Evolutionary conservation across 2,113 vertebrate genomes (phyloP).

Genomic region (Actenoides hombroni): DNA sequence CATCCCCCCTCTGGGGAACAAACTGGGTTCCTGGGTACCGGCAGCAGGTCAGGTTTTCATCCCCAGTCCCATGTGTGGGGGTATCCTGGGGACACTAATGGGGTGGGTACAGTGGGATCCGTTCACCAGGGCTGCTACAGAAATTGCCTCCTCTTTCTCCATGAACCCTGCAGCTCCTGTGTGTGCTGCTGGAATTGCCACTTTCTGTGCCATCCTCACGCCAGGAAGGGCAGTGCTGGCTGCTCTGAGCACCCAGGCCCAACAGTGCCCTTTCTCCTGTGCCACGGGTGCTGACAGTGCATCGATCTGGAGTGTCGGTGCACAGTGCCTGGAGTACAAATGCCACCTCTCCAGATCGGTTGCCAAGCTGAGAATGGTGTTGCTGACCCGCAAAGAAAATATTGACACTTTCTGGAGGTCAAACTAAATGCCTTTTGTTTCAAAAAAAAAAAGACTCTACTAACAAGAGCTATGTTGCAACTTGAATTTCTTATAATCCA

Average conservation of each 20-base stretch:
- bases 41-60: not conserved
- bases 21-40: not conserved
- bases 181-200: not conserved
- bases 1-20: not conserved
- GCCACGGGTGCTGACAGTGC: not conserved
- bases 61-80: rapidly evolving
- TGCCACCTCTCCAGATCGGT: not conserved
- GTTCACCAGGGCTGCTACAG: not conserved
- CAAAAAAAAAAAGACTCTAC: not conserved
- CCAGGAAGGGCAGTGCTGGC: not conserved
- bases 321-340: not conserved
- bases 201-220: not conserved
- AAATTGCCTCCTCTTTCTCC: not conserved
- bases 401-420: not conserved
- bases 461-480: not conserved
- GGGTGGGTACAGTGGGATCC: not conserved
- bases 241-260: not conserved
- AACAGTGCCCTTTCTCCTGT: not conserved
- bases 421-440: not conserved
- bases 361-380: not conserved
- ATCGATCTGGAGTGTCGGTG: not conserved
- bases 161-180: not conserved
- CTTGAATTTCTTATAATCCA: not conserved
- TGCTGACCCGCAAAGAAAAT: not conserved
- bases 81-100: not conserved